phyloP scores from a whole-genome alignment of 2,113 vertebrate genomes.

The Chauna torquata region DNA sequence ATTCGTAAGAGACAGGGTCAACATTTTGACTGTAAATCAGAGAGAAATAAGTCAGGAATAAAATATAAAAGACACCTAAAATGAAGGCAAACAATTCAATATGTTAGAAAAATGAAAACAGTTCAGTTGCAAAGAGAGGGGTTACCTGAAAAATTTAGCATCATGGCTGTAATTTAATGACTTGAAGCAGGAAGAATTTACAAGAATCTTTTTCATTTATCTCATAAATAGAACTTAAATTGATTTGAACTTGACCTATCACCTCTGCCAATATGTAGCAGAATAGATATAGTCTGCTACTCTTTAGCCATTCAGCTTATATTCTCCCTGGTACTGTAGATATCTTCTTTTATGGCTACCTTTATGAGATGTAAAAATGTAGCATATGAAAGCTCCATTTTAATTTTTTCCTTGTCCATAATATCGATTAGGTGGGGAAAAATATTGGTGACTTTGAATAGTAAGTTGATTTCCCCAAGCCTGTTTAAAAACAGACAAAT shows the following conservation, averaged over 20 bases:
- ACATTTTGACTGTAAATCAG: not conserved
- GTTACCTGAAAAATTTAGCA: not conserved
- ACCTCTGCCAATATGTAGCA: not conserved
- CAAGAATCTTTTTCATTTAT: not conserved
- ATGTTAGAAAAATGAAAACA: not conserved
- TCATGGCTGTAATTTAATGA: not conserved
- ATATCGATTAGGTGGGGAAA: not conserved
- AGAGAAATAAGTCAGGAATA: not conserved
- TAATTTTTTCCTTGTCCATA: not conserved
- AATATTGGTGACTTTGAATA: not conserved
- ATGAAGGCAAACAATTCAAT: not conserved
- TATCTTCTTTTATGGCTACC: not conserved
- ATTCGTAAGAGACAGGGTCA: not conserved
- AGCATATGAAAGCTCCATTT: not conserved
- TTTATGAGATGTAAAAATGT: not conserved
- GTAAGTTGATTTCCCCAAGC: not conserved
- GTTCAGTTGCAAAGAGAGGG: not conserved
- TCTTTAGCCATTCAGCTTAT: not conserved
- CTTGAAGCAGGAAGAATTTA: not conserved
- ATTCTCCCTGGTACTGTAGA: not conserved
- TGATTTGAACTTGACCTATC: not conserved
- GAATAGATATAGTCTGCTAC: not conserved
- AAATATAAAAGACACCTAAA: not conserved
- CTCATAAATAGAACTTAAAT: constrained; percentile 15
- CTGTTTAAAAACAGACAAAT: not conserved